Evolutionary conservation across 2,888 invertebrate genomes (phyloP), one percentile per base, ranked within the genome.

Genomic region (Erynnis tages): DNA sequence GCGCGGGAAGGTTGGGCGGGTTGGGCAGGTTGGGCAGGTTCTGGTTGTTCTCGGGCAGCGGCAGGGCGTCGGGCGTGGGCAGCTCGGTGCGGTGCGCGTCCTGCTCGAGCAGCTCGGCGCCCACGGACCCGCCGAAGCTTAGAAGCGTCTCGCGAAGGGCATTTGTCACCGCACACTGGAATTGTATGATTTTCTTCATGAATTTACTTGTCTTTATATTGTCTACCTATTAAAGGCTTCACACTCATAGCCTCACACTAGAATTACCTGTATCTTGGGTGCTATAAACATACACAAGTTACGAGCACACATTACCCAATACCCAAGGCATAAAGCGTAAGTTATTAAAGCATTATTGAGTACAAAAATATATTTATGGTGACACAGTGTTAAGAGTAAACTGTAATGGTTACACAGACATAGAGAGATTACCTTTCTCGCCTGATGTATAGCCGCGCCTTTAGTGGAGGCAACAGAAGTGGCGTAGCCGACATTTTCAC

Each of bases 401-500:
- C n/a, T n/a, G n/a, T n/a, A n/a, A n/a, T n/a, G n/a, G n/a, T n/a
- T n/a, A n/a, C n/a, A n/a, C n/a, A 7, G 5, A 13, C 2, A 14
- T 32, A 32, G 13, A 32, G 4, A 25, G 2, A 13, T 21, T 62
- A 90, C 90, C 79, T 88, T 90, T 61, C 90, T 77, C 2, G 89
- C 83, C 57, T 80, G 82, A 54, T 84, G 81, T 52, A 90, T 86
- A 6, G 90, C 88, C 0, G 80, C 70, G 3, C 90, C 90, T 54
- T 90, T 90, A 43, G 65, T 71, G 8, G 64, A 60, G 2, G 82
- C 82, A 0, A 71, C 54, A 1, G 79, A 67, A 5, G 88, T 88
- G 17, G 87, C 88, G 60, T 90, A 90, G 1, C 90, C 90, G 4
- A 89, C 76, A 62, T 90, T 89, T 61, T 89, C 89, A 1, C 90